These are phyloP conservation scores for Ptychoptera contaminata DNA, from an alignment of 2,888 invertebrate species.

Conservation along the genomic window DNA sequence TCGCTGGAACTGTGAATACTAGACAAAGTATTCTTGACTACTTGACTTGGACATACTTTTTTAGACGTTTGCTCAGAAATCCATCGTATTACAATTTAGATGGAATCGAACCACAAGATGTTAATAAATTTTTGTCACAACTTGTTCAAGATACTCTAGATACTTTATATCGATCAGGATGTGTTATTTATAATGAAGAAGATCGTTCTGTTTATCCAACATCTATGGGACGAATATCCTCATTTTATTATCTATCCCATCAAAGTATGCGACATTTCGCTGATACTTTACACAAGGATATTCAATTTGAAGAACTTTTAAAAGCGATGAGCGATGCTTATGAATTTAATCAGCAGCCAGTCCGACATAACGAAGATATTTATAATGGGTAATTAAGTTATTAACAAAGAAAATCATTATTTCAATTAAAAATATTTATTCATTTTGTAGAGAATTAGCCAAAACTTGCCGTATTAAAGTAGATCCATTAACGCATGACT, in stretches of 20 bases:
- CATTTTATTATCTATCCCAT: slow-evolving; percentile 92
- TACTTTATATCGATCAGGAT: slow-evolving; percentile 57
- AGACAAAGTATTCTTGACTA: slow-evolving; percentile 92
- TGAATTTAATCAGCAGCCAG: slow-evolving; percentile 88
- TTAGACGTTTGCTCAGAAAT: slow-evolving; percentile 79
- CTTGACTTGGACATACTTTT: slow-evolving; percentile 97
- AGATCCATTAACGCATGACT: slow-evolving; percentile 62
- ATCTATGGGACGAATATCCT: slow-evolving; percentile 83
- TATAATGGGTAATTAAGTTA: slow-evolving; percentile 56
- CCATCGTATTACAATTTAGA: slow-evolving; percentile 80
- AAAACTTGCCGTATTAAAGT: slow-evolving; percentile 57
- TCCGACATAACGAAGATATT: slow-evolving; percentile 93
- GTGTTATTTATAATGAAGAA: slow-evolving; percentile 63
- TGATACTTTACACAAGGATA: slow-evolving; percentile 44
- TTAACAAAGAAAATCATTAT: background rate
- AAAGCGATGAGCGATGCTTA: slow-evolving; percentile 66
- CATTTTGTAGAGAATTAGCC: slow-evolving; percentile 54
- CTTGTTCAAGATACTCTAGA: slow-evolving; percentile 66
- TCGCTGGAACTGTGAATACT: slow-evolving; percentile 85
- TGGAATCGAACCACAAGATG: slow-evolving; percentile 45
- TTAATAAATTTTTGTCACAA: slow-evolving; percentile 62
- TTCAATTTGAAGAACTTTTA: slow-evolving; percentile 56
- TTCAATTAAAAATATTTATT: slow-evolving; percentile 6
- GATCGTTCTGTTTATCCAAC: slow-evolving; percentile 34
- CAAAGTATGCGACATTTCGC: slow-evolving; percentile 77